Conservation (phyloP, 1,140 invertebrate species). For the Zeugodacus cucurbitae region DNA sequence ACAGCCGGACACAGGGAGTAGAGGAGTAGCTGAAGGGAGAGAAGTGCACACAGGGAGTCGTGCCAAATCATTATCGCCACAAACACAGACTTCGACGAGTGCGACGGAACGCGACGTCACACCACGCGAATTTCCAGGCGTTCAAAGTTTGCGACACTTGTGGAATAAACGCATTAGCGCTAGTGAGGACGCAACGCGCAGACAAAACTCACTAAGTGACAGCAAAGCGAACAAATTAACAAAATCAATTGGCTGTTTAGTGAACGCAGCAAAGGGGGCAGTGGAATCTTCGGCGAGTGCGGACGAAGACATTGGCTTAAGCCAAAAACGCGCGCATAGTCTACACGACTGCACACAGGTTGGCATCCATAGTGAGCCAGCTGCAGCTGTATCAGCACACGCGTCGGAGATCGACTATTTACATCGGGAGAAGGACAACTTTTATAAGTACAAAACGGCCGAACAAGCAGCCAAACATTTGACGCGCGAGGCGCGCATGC, state of each 20-base stretch:
- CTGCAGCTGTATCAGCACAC: neutral
- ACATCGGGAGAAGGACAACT: slow-evolving; percentile 60
- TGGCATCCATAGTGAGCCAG: neutral
- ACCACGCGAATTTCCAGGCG: slow-evolving; percentile 62
- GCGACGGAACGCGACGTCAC: slow-evolving; percentile 48
- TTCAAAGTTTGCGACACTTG: slow-evolving; percentile 58
- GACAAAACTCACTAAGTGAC: neutral
- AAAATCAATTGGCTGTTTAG: slow-evolving; percentile 60
- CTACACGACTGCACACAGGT: slow-evolving; percentile 55
- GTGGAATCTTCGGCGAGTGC: neutral
- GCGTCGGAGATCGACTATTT: slow-evolving; percentile 40
- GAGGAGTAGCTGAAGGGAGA: neutral
- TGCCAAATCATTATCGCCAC: neutral
- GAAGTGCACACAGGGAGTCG: neutral
- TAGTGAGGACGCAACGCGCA: slow-evolving; percentile 52
- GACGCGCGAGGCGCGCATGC: slow-evolving; percentile 40
- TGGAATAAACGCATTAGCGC: slow-evolving; percentile 63
- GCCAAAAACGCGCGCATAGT: slow-evolving; percentile 52
- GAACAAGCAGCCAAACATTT: slow-evolving; percentile 57
- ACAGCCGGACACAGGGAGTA: neutral
- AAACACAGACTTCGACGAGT: neutral
- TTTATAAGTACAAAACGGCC: slow-evolving; percentile 65
- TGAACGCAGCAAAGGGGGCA: slow-evolving; percentile 52
- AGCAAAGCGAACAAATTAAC: slow-evolving; percentile 50
- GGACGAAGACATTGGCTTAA: neutral